Percentiles rank a stretch among this genome's conserved stretches.
Evolutionary conservation across 2,113 vertebrate species (phyloP).

Genomic region (Aspiorhynchus laticeps): DNA sequence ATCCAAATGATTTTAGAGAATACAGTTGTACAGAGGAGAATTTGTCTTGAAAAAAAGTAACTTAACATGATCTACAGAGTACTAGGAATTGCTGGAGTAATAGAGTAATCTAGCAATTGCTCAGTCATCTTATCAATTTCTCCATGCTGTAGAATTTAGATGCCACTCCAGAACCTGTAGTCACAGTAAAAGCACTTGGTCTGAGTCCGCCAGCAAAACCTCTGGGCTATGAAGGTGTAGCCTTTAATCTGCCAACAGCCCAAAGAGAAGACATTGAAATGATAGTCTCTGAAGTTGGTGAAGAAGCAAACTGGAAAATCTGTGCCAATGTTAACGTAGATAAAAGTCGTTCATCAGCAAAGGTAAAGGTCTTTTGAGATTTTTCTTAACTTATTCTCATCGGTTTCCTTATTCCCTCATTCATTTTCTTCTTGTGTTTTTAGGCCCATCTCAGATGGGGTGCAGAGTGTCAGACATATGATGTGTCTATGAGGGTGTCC

Average conservation of each 20-base stretch:
- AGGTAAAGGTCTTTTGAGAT: slow-evolving; percentile 59
- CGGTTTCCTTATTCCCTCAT: background rate
- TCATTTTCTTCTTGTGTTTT: slow-evolving; percentile 29
- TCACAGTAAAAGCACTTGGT: slow-evolving; percentile 66
- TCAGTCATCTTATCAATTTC: slow-evolving; percentile 2
- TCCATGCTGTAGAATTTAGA: slow-evolving; percentile 53
- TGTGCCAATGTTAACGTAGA: slow-evolving; percentile 63
- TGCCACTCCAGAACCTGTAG: slow-evolving; percentile 56
- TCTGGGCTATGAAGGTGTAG: slow-evolving; percentile 65
- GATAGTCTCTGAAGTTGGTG: slow-evolving; percentile 69
- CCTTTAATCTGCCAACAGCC: slow-evolving; percentile 64
- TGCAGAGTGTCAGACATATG: slow-evolving; percentile 75
- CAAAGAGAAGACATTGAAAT: slow-evolving; percentile 60
- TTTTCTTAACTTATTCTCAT: background rate
- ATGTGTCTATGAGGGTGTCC: slow-evolving; percentile 62
- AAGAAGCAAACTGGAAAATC: slow-evolving; percentile 77
- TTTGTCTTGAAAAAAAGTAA: background rate
- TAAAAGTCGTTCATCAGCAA: slow-evolving; percentile 40
- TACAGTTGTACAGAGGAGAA: background rate
- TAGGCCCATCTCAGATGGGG: slow-evolving; percentile 75
- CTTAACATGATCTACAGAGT: background rate
- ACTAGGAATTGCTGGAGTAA: background rate
- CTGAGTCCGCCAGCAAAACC: slow-evolving; percentile 61
- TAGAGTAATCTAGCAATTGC: background rate
- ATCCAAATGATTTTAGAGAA: background rate